Conservation (phyloP, 2,113 vertebrate species). For the Mungos mungo region DNA sequence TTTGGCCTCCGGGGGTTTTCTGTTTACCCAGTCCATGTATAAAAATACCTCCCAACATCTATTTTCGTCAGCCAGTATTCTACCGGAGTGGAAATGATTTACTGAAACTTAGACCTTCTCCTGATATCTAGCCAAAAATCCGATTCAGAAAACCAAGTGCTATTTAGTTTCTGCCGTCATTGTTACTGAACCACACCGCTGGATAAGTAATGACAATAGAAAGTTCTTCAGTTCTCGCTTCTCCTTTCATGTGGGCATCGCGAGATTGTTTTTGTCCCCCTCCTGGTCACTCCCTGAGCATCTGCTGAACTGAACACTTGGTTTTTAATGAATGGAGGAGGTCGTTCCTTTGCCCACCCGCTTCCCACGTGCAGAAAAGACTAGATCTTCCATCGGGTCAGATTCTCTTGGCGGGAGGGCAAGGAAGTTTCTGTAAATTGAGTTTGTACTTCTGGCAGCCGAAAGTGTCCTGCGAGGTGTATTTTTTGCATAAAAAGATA, state of each 20-base stretch:
- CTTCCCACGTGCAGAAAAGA: not conserved
- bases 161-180: constrained; percentile 54
- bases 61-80: constrained; percentile 55
- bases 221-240: constrained; percentile 36
- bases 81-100: constrained; percentile 66
- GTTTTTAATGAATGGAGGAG: not conserved
- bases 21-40: constrained; percentile 21
- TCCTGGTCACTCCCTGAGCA: not conserved
- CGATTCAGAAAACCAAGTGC: constrained; percentile 70
- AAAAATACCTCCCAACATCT: constrained; percentile 26
- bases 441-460: not conserved
- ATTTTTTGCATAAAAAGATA: not conserved
- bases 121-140: constrained; percentile 67
- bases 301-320: not conserved
- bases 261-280: not conserved
- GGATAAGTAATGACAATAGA: constrained; percentile 37
- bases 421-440: not conserved
- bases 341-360: not conserved
- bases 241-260: not conserved
- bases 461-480: not conserved
- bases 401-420: not conserved
- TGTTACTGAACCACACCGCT: not conserved
- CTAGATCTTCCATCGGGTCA: rapidly evolving
- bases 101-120: constrained; percentile 67
- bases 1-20: not conserved